phyloP scores from a whole-genome alignment of 53 echinoderm and acorn worm genomes.

The Glandiceps talaboti region DNA sequence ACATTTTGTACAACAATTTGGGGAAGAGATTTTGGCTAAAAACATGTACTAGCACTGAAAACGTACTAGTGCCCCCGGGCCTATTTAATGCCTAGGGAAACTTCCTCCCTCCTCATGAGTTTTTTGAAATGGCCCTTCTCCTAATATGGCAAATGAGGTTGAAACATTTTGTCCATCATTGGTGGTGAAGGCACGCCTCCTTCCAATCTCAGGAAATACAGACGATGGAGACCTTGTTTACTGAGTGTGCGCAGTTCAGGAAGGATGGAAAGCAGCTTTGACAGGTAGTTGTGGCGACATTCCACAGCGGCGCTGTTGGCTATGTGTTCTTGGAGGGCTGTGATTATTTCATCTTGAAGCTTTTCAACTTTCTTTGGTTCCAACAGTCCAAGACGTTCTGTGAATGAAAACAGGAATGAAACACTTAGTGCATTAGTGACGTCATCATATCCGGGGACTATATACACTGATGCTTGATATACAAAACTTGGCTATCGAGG shows the following conservation, averaged over 20 bases:
- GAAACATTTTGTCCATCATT: conserved; percentile 73
- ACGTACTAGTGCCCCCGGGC: no score
- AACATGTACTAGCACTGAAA: no score
- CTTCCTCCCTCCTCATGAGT: no score
- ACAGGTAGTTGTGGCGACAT: conserved; percentile 84
- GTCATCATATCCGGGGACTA: no score
- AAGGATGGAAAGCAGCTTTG: conserved; percentile 75
- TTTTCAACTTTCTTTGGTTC: conserved; percentile 86
- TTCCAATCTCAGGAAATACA: conserved; percentile 73
- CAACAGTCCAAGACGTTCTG: conserved; percentile 84
- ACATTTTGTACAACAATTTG: no score
- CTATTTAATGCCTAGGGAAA: no score
- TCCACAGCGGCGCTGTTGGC: conserved; percentile 83
- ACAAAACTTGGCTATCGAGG: no score
- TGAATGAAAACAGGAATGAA: no score
- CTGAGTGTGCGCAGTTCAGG: conserved; percentile 93
- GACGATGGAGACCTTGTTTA: conserved; percentile 83
- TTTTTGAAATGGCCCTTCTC: neutral
- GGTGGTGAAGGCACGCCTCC: conserved; percentile 56
- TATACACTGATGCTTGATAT: no score
- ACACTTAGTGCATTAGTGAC: no score
- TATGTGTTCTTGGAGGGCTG: conserved; percentile 93
- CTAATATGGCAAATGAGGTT: conserved; percentile 71
- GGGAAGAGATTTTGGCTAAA: no score
- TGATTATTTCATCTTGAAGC: conserved; percentile 83